Evolutionary conservation across 2,113 vertebrate species (phyloP).

Genomic region (Lates calcarifer): DNA sequence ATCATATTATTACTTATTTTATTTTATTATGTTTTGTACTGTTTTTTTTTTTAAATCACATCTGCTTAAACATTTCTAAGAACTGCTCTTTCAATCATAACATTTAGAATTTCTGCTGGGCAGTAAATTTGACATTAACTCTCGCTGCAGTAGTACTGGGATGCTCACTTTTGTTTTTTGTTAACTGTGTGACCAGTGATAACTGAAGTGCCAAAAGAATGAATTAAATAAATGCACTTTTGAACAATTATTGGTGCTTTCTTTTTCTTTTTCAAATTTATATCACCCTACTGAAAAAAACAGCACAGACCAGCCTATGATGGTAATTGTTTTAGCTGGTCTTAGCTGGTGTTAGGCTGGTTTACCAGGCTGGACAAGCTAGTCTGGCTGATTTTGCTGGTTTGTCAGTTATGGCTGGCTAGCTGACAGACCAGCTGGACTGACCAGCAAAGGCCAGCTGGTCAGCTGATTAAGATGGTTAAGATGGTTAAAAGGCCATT

Average conservation of each 20-base stretch:
- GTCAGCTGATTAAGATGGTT: no score
- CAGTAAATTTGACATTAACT: conserved; percentile 80
- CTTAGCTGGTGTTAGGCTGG: no score
- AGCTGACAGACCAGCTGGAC: no score
- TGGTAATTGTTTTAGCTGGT: no score
- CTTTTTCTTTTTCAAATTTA: no score
- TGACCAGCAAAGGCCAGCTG: no score
- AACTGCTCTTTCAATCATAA: conserved; percentile 64
- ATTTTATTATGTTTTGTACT: conserved; percentile 44
- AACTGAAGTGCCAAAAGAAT: conserved; percentile 77
- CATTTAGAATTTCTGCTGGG: conserved; percentile 82
- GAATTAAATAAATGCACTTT: conserved; percentile 84
- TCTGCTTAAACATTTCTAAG: conserved; percentile 77
- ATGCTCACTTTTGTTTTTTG: conserved; percentile 75
- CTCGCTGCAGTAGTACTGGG: conserved; percentile 53
- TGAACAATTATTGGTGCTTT: conserved; percentile 38
- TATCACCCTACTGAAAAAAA: no score
- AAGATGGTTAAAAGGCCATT: no score
- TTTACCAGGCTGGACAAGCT: no score
- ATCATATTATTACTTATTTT: conserved; percentile 54
- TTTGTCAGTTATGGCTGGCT: no score
- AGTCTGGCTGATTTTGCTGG: no score
- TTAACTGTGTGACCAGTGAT: conserved; percentile 74
- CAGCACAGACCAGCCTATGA: no score
- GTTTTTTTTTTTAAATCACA: conserved; percentile 69